These are phyloP conservation scores for Lytechinus pictus DNA, from an alignment of 35 echinoderm and acorn worm species.

Conservation along the genomic window DNA sequence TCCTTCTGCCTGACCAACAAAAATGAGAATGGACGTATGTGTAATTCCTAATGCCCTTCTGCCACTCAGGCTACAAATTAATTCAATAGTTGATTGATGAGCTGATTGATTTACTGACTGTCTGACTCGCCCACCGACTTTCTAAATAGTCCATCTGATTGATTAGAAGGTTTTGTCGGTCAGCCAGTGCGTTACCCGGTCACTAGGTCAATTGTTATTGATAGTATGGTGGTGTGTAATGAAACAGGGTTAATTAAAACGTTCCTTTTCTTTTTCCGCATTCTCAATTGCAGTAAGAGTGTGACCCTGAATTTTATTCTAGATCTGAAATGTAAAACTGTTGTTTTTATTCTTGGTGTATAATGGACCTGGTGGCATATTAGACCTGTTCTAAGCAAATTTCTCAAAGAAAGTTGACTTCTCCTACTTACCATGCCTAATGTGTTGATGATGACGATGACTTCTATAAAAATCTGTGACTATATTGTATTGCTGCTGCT, in stretches of 20 bases:
- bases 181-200: neutral
- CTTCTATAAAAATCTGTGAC: too few species aligned
- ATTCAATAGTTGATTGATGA: neutral
- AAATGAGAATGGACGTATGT: too few species aligned
- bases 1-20: too few species aligned
- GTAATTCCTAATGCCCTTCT: too few species aligned
- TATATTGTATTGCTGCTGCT: too few species aligned
- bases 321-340: too few species aligned
- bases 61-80: neutral
- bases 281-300: neutral
- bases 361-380: too few species aligned
- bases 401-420: too few species aligned
- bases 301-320: neutral
- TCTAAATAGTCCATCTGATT: neutral
- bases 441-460: too few species aligned
- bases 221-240: neutral
- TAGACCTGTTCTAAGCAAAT: too few species aligned
- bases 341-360: too few species aligned
- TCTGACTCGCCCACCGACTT: neutral
- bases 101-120: neutral
- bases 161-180: neutral
- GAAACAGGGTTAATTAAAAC: neutral
- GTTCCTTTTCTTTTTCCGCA: neutral
- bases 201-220: constrained; percentile 12
- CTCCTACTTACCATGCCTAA: too few species aligned